phyloP scores from a whole-genome alignment of 37 sponge, comb jelly and placozoan species.

The Beroe forskalii region DNA sequence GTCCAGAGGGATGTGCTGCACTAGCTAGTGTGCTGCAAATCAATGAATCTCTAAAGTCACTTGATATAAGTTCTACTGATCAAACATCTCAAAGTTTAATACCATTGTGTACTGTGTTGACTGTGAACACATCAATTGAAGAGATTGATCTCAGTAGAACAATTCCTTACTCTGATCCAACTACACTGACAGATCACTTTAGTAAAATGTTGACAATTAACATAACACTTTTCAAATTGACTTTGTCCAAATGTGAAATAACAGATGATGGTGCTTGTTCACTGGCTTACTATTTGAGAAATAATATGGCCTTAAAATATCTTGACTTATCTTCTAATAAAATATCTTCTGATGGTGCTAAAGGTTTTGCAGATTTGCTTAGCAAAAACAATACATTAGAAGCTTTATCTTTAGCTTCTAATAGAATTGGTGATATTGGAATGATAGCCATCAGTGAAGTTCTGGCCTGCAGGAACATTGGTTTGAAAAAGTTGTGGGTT shows the following conservation, averaged over 20 bases:
- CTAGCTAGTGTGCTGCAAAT: background rate
- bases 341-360: constrained; percentile 25
- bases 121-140: background rate
- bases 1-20: constrained; percentile 31
- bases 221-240: background rate
- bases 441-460: constrained; percentile 22
- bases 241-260: constrained; percentile 23
- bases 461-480: background rate
- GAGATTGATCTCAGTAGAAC: constrained; percentile 13
- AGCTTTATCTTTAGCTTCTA: background rate
- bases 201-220: background rate
- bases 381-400: background rate
- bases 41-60: background rate
- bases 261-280: background rate
- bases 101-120: constrained; percentile 4
- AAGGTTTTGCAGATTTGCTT: constrained; percentile 13
- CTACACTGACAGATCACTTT: background rate
- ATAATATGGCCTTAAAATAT: background rate
- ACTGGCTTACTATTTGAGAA: background rate
- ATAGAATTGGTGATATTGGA: constrained; percentile 2
- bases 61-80: background rate
- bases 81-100: constrained; percentile 49
- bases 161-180: constrained; percentile 10
- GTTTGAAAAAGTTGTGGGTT: constrained; percentile 30
- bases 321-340: constrained; percentile 25